These are phyloP conservation scores for Geococcyx californianus DNA, from an alignment of 2,113 vertebrate genomes.

Conservation along the genomic window DNA sequence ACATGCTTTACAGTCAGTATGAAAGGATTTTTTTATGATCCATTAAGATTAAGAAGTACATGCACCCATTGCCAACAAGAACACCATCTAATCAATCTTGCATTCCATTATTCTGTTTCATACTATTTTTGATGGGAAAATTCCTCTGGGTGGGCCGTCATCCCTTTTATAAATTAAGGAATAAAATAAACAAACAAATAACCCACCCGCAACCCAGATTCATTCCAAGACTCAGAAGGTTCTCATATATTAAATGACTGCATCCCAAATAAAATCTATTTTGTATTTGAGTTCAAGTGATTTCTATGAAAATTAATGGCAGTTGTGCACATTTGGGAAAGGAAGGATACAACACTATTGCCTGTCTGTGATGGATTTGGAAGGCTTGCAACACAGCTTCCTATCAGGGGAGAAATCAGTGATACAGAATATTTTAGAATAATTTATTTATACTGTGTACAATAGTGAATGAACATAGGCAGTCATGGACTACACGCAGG, in stretches of 20 bases:
- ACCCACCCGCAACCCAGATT: not conserved
- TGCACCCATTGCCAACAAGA: slow-evolving; percentile 49
- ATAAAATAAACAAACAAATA: slow-evolving; percentile 62
- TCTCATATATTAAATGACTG: slow-evolving; percentile 24
- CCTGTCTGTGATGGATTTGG: not conserved
- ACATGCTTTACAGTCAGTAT: slow-evolving; percentile 38
- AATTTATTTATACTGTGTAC: not conserved
- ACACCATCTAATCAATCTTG: slow-evolving; percentile 59
- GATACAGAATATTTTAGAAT: not conserved
- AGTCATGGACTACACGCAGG: not conserved
- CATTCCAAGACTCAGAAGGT: slow-evolving; percentile 2
- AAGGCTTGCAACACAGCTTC: not conserved
- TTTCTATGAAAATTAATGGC: slow-evolving; percentile 32
- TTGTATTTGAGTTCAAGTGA: slow-evolving; percentile 6
- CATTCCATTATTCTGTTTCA: slow-evolving; percentile 56
- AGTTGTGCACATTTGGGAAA: slow-evolving; percentile 27
- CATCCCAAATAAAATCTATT: slow-evolving; percentile 7
- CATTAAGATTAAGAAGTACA: slow-evolving; percentile 58
- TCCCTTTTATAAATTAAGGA: slow-evolving; percentile 47
- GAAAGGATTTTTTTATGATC: slow-evolving; percentile 57
- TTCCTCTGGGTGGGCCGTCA: slow-evolving; percentile 56
- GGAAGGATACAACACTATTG: not conserved
- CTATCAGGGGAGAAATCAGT: slow-evolving; percentile 7
- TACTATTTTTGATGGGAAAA: slow-evolving; percentile 64
- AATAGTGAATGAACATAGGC: not conserved